A percentile compares a stretch with the other conserved stretches of the same genome.
phyloP scores from a whole-genome alignment of 2,797 vertebrate genomes.

The Sciaenops ocellatus region DNA sequence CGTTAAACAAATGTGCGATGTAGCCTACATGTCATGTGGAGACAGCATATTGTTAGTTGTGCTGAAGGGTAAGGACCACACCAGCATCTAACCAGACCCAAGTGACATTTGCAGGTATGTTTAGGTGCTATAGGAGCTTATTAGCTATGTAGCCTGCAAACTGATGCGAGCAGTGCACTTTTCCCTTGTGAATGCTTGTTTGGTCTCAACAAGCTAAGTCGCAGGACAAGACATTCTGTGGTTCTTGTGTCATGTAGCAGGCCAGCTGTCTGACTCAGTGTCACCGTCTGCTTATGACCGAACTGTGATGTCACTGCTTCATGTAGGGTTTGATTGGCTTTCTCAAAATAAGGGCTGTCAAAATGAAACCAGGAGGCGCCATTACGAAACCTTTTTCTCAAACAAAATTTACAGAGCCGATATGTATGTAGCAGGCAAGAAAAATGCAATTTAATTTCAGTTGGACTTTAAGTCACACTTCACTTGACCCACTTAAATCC shows the following conservation, averaged over 20 bases:
- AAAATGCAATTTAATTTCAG: constrained; percentile 12
- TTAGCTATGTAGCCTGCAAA: background rate
- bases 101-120: constrained; percentile 5
- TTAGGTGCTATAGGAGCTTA: background rate
- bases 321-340: background rate
- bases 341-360: background rate
- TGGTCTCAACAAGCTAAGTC: background rate
- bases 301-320: background rate
- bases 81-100: background rate
- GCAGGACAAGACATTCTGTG: background rate
- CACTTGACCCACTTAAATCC: constrained; percentile 72
- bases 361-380: background rate
- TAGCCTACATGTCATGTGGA: background rate
- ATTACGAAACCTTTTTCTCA: too few species aligned
- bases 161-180: background rate
- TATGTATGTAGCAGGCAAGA: background rate
- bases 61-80: background rate
- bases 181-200: background rate
- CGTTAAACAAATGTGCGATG: constrained; percentile 1
- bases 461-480: constrained; percentile 44
- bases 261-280: background rate
- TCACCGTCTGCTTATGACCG: background rate
- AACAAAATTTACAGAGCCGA: background rate
- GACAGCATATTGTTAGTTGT: background rate
- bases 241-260: background rate